Evolutionary conservation across 2,113 vertebrate genomes (phyloP), one percentile per base, ranked within the genome.

Genomic region (Spermophilus dauricus): DNA sequence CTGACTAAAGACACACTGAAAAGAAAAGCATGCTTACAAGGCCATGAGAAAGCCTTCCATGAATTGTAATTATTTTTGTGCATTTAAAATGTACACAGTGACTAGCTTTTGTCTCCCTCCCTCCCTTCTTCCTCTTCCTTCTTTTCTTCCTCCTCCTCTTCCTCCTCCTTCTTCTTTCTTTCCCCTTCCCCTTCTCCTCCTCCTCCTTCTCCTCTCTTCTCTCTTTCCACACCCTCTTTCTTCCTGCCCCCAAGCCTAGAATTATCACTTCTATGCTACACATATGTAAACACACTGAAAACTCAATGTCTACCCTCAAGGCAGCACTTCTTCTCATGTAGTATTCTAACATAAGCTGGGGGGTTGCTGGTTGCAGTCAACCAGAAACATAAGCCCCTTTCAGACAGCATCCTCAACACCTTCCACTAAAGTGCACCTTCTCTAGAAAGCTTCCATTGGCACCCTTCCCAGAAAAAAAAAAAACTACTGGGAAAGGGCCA

Each of bases 1-100:
- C 93, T 95, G 11, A 80, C 48, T 91, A 28, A 86, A 81, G 63
- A 76, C 22, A 85, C 61, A 39, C 0, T 80, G 37, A 81, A 96
- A 88, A 84, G 24, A 87, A 76, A 94, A 93, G 32, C 14, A 53
- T 81, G 45, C 4, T 84, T 82, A 39, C 4, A 34, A 96, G 37
- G 37, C 24, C 67, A 73, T 34, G 3, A 95, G 80, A 89, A 96
- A 72, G 13, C 6, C 42, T 82, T 77, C 26, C 42, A 72, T n/a
- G 26, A 45, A 78, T 24, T 91, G 48, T 37, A 82, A 45, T 77
- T 67, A 28, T 22, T 10, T 56, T 14, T 82, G 28, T 86, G 37
- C 72, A 5, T 48, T 88, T 89, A 86, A 88, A 75, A 58, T 81
- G 32, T 73, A 17, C 67, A 30, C 10, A 37, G 16, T 89, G n/a